These are phyloP conservation scores for Oeneis ivallda DNA, from an alignment of 2,888 invertebrate species.

Conservation along the genomic window DNA sequence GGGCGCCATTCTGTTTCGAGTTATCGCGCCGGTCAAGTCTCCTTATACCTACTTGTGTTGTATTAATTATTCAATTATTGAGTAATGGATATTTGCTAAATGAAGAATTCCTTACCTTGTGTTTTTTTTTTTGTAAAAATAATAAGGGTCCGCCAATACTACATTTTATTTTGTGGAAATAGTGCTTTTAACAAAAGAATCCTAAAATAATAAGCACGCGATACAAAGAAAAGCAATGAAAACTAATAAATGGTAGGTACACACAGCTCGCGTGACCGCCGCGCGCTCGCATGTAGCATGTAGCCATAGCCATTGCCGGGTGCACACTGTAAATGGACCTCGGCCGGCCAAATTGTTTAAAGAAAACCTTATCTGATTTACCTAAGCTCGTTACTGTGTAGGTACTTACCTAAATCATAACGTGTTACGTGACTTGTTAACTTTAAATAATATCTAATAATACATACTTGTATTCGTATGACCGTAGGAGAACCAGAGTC, in stretches of 20 bases:
- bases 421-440: slow-evolving; percentile 8
- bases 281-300: background rate
- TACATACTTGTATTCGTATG: too few relatives aligned
- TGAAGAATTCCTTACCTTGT: too few relatives aligned
- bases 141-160: too few relatives aligned
- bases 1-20: too few relatives aligned
- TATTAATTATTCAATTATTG: too few relatives aligned
- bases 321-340: background rate
- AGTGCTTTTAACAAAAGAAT: slow-evolving; percentile 6
- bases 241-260: background rate
- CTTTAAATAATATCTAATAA: background rate
- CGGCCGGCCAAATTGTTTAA: slow-evolving; percentile 16
- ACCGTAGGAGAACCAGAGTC: too few relatives aligned
- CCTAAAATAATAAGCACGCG: slow-evolving; percentile 3
- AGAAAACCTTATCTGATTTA: slow-evolving; percentile 10
- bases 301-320: background rate
- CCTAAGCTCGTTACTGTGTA: background rate
- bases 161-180: background rate
- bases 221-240: slow-evolving; percentile 7
- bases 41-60: too few relatives aligned
- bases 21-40: too few relatives aligned
- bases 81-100: too few relatives aligned
- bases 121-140: too few relatives aligned
- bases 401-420: slow-evolving; percentile 8
- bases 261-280: slow-evolving; percentile 4